phyloP scores from a whole-genome alignment of 2,113 vertebrate species.

The Sclerurus mexicanus region DNA sequence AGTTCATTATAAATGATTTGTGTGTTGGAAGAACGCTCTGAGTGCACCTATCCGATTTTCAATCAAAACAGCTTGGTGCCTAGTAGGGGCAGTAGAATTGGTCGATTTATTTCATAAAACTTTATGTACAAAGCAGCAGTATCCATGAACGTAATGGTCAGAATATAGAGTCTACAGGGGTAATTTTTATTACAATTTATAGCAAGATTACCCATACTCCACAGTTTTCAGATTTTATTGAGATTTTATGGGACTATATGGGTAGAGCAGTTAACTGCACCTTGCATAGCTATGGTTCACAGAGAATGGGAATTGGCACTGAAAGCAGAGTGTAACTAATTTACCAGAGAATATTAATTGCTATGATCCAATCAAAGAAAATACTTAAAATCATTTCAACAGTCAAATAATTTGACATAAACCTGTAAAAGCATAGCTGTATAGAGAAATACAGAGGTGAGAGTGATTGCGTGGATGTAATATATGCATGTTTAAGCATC shows the following conservation, averaged over 20 bases:
- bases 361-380: conserved; percentile 52
- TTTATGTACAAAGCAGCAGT: conserved; percentile 79
- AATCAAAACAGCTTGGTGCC: conserved; percentile 67
- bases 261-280: conserved; percentile 54
- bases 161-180: conserved; percentile 73
- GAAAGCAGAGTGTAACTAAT: conserved; percentile 33
- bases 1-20: conserved; percentile 61
- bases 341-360: conserved; percentile 68
- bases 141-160: conserved; percentile 76
- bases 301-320: conserved; percentile 22
- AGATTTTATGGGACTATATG: conserved; percentile 69
- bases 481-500: background rate
- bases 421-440: background rate
- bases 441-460: background rate
- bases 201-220: conserved; percentile 72
- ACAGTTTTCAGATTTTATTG: conserved; percentile 75
- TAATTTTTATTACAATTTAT: conserved; percentile 81
- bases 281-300: conserved; percentile 18
- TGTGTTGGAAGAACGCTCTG: conserved; percentile 9
- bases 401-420: conserved; percentile 52
- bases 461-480: background rate
- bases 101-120: conserved; percentile 82
- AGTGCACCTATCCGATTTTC: conserved; percentile 64
- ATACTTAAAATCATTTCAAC: conserved; percentile 51
- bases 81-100: conserved; percentile 51